Conservation (phyloP, 2,888 invertebrate species). For the Empis stercorea region DNA sequence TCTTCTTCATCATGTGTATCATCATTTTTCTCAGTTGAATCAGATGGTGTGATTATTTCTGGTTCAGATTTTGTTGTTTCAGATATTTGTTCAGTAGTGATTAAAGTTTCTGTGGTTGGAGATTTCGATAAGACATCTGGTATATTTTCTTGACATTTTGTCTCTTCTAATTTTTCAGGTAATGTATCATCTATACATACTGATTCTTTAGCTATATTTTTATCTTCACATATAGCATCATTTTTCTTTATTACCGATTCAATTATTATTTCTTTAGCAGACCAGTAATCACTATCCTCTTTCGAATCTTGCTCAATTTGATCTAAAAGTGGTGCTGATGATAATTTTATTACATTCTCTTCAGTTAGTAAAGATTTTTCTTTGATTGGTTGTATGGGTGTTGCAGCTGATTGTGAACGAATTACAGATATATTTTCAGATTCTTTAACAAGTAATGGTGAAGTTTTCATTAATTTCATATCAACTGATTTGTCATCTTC, state of each 20-base stretch:
- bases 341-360: constrained; percentile 30
- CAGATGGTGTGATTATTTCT: not conserved
- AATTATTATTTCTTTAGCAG: constrained; percentile 64
- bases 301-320: constrained; percentile 42
- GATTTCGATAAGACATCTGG: not conserved
- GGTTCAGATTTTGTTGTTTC: constrained; percentile 5
- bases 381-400: constrained; percentile 9
- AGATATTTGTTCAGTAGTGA: not conserved
- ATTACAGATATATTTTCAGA: constrained; percentile 7
- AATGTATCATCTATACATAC: not conserved
- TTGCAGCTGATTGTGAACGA: constrained; percentile 5
- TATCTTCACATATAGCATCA: constrained; percentile 38
- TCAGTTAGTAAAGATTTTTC: constrained; percentile 24
- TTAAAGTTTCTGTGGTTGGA: not conserved
- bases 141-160: not conserved
- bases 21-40: constrained; percentile 8
- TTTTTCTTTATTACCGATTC: constrained; percentile 72
- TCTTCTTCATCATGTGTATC: constrained; percentile 30
- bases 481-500: not conserved
- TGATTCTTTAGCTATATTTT: not conserved
- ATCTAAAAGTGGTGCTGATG: constrained; percentile 26
- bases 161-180: constrained; percentile 18
- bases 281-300: constrained; percentile 66
- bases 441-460: not conserved
- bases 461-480: not conserved